Conservation (phyloP, 2,888 invertebrate genomes). For the Pseudoips prasinana region DNA sequence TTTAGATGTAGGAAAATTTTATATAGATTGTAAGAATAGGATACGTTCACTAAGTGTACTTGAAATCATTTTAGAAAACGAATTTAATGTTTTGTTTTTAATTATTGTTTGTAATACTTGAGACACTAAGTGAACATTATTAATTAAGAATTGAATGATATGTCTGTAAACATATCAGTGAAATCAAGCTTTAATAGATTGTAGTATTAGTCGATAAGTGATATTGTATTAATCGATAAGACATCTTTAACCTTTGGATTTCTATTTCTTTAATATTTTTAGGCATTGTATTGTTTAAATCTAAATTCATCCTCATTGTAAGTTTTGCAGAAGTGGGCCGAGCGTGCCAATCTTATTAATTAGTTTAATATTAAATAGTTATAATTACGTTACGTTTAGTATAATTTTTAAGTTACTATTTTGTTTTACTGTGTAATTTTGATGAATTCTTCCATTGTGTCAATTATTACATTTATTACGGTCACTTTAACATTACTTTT, state of each 20-base stretch:
- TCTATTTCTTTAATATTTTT: slow-evolving; percentile 6
- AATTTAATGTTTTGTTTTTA: slow-evolving; percentile 6
- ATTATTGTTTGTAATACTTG: slow-evolving; percentile 29
- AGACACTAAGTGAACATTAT: slow-evolving; percentile 16
- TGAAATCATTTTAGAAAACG: slow-evolving; percentile 16
- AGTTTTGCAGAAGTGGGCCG: slow-evolving; percentile 61
- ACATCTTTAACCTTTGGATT: too few species aligned
- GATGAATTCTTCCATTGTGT: slow-evolving; percentile 62
- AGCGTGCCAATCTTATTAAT: slow-evolving; percentile 66
- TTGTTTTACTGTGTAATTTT: slow-evolving; percentile 22
- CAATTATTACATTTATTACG: slow-evolving; percentile 34
- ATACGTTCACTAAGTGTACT: slow-evolving; percentile 13
- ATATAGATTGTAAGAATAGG: slow-evolving; percentile 7
- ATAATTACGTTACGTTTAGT: slow-evolving; percentile 13
- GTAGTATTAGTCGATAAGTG: slow-evolving; percentile 14
- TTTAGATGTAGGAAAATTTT: slow-evolving; percentile 21
- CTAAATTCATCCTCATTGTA: slow-evolving; percentile 30
- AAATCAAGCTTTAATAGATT: slow-evolving; percentile 62
- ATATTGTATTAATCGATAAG: too few species aligned
- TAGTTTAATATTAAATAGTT: slow-evolving; percentile 21
- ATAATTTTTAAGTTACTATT: slow-evolving; percentile 28
- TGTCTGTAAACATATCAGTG: slow-evolving; percentile 36
- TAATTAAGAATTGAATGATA: slow-evolving; percentile 7
- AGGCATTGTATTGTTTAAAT: slow-evolving; percentile 17
- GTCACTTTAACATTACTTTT: slow-evolving; percentile 20